phyloP scores from a whole-genome alignment of 2,113 vertebrate genomes.

The Gavialis gangeticus region DNA sequence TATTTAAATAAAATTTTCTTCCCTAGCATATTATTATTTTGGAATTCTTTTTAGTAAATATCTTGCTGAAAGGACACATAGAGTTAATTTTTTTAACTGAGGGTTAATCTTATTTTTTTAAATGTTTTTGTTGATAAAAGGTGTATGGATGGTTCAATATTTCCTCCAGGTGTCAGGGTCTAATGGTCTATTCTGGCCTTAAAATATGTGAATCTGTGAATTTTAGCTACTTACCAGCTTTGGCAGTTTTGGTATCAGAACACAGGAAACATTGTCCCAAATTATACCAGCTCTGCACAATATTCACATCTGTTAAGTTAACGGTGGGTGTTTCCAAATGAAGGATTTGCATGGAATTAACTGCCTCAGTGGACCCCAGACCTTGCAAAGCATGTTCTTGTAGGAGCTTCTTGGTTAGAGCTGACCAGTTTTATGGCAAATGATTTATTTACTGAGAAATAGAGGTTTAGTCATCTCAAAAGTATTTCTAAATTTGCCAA shows the following conservation, averaged over 20 bases:
- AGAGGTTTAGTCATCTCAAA: background rate
- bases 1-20: slow-evolving; percentile 21
- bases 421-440: too few species aligned
- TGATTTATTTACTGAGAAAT: background rate
- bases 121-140: background rate
- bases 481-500: background rate
- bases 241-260: background rate
- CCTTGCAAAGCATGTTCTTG: rapidly evolving
- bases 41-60: slow-evolving; percentile 33
- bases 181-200: background rate
- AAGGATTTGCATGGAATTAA: background rate
- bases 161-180: background rate
- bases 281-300: background rate
- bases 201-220: background rate
- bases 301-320: background rate
- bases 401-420: rapidly evolving
- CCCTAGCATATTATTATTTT: slow-evolving; percentile 15
- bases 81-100: background rate
- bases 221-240: background rate
- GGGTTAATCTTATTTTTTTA: background rate
- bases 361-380: rapidly evolving
- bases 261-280: background rate
- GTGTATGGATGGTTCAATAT: background rate
- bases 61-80: slow-evolving; percentile 26
- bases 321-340: background rate